Evolutionary conservation across 2,797 vertebrate species (phyloP).

Genomic region (Bradypus variegatus): DNA sequence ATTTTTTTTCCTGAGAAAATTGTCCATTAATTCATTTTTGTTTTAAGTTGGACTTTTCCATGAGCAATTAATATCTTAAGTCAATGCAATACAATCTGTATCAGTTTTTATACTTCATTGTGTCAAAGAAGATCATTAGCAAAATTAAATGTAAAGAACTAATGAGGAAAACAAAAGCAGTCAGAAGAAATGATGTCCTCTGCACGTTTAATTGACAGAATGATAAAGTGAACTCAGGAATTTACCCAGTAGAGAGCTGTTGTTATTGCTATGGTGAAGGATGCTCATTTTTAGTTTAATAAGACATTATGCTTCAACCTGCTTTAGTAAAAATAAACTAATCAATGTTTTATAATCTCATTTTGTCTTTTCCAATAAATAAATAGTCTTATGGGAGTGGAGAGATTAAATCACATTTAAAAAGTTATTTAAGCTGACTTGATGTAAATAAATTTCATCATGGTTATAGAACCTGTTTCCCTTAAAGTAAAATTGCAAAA

Average conservation of each 20-base stretch:
- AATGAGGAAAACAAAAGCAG: background rate
- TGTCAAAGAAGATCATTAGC: constrained; percentile 46
- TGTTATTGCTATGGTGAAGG: background rate
- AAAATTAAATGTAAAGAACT: constrained; percentile 15
- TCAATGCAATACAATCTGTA: too few species aligned
- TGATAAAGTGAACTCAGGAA: background rate
- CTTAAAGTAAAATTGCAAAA: constrained; percentile 28
- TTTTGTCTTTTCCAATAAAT: constrained; percentile 24
- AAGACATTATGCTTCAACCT: background rate
- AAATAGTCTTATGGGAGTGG: background rate
- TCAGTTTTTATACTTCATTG: constrained; percentile 16
- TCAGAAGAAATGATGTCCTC: background rate
- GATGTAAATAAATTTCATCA: background rate
- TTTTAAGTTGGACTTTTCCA: too few species aligned
- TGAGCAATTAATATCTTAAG: too few species aligned
- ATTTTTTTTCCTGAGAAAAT: background rate
- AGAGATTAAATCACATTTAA: constrained; percentile 29
- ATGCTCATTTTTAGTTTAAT: constrained; percentile 27
- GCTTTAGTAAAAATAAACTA: constrained; percentile 5
- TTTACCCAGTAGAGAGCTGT: background rate
- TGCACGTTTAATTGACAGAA: background rate
- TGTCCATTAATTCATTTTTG: too few species aligned
- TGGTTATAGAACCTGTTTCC: constrained; percentile 3
- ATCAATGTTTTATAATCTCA: background rate
- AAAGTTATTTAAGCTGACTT: background rate